These are phyloP conservation scores for Sebastes melanostomus DNA, from an alignment of 2,797 vertebrate genomes.

Conservation along the genomic window DNA sequence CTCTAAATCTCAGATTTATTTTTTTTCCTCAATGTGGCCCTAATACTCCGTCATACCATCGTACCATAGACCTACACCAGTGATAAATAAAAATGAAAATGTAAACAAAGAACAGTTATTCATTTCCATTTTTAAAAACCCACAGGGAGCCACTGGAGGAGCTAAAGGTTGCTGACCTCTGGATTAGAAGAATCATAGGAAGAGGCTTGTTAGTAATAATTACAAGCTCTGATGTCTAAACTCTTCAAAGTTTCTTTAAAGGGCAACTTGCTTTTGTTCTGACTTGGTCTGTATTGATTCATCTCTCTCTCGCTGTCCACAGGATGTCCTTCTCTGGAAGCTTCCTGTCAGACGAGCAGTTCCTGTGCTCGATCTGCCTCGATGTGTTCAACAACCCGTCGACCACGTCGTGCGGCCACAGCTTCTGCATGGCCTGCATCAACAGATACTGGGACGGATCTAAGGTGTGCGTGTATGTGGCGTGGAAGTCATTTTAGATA, in stretches of 20 bases:
- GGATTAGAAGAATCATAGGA: too few relatives aligned
- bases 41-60: too few relatives aligned
- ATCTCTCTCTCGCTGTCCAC: neutral
- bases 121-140: too few relatives aligned
- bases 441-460: constrained; percentile 72
- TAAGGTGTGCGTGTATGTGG: constrained; percentile 30
- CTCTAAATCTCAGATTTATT: too few relatives aligned
- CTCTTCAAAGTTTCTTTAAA: neutral
- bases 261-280: neutral
- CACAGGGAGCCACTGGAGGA: too few relatives aligned
- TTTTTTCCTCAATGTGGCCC: too few relatives aligned
- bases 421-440: constrained; percentile 85
- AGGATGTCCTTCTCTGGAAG: constrained; percentile 66
- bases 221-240: too few relatives aligned
- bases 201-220: too few relatives aligned
- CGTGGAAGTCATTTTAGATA: neutral
- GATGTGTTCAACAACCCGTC: constrained; percentile 76
- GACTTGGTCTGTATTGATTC: neutral
- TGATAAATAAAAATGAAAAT: too few relatives aligned
- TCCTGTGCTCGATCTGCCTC: constrained; percentile 83
- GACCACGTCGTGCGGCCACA: constrained; percentile 87
- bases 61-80: too few relatives aligned
- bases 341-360: constrained; percentile 78
- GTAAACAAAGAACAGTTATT: too few relatives aligned
- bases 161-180: too few relatives aligned